Evolutionary conservation across 2,797 vertebrate species (phyloP).

Genomic region (Pampus argenteus): DNA sequence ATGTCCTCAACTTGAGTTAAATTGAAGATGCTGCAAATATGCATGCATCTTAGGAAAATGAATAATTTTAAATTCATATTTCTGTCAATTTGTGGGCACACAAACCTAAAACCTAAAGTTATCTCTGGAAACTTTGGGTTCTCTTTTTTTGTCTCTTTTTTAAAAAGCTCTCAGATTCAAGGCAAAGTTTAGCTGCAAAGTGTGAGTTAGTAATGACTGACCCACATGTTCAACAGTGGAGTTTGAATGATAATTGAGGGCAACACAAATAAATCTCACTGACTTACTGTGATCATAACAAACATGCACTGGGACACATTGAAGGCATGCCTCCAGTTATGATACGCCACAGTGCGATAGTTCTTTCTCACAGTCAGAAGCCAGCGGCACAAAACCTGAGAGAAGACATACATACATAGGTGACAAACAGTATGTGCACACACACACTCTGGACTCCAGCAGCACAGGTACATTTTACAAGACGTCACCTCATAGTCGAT

Average conservation of each 20-base stretch:
- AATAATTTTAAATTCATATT: slow-evolving; percentile 3
- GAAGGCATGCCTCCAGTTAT: slow-evolving; percentile 89
- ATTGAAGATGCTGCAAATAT: not conserved
- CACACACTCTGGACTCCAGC: not conserved
- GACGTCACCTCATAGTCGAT: slow-evolving; percentile 87
- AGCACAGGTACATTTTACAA: not conserved
- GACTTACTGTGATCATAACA: slow-evolving; percentile 84
- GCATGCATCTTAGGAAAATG: not conserved
- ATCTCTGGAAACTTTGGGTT: not conserved
- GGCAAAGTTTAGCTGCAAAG: not conserved
- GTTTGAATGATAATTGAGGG: not conserved
- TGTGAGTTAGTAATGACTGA: not conserved
- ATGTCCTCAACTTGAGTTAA: not conserved
- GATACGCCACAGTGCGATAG: slow-evolving; percentile 87
- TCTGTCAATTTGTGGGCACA: not conserved
- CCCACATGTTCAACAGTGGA: not conserved
- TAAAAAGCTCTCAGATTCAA: not conserved
- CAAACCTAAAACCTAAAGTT: no score
- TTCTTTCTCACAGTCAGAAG: slow-evolving; percentile 88
- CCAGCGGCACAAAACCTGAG: slow-evolving; percentile 87
- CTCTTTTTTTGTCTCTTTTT: no score
- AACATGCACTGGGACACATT: slow-evolving; percentile 89
- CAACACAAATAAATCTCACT: not conserved
- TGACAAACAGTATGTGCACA: not conserved
- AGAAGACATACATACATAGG: not conserved